Conservation (phyloP, 1,140 invertebrate genomes). For the Drosophila tropicalis region DNA sequence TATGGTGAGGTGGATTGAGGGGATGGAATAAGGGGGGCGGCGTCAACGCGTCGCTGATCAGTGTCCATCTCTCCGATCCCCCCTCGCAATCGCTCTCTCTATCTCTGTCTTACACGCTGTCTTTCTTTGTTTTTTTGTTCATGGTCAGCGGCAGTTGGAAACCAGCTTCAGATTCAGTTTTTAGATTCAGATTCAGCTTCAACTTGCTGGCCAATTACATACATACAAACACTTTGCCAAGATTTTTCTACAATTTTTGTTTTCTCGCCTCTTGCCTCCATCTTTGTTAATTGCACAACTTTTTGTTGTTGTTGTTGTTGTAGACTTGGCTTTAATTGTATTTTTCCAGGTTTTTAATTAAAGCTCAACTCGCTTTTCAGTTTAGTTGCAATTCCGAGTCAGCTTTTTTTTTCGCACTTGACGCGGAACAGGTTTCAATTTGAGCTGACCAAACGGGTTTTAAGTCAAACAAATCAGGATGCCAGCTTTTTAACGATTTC, state of each 20-base stretch:
- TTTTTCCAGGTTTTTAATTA: slow-evolving; percentile 81
- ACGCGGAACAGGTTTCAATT: slow-evolving; percentile 66
- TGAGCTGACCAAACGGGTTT: slow-evolving; percentile 71
- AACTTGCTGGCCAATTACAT: slow-evolving; percentile 58
- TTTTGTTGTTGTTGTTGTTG: slow-evolving; percentile 56
- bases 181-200: slow-evolving; percentile 5
- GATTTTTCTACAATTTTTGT: slow-evolving; percentile 71
- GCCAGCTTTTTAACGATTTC: slow-evolving; percentile 66
- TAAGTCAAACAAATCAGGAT: slow-evolving; percentile 64
- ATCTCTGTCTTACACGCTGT: neutral
- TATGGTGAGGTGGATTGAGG: slow-evolving; percentile 25
- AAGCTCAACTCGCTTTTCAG: slow-evolving; percentile 81
- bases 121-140: neutral
- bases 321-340: slow-evolving; percentile 70
- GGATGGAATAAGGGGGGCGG: slow-evolving; percentile 12
- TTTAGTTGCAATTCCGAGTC: slow-evolving; percentile 75
- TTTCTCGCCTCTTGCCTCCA: slow-evolving; percentile 35
- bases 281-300: slow-evolving; percentile 72
- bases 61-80: slow-evolving; percentile 17
- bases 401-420: slow-evolving; percentile 73
- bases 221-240: slow-evolving; percentile 62
- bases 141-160: slow-evolving; percentile 26
- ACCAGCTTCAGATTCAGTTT: slow-evolving; percentile 1
- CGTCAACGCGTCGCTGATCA: slow-evolving; percentile 46
- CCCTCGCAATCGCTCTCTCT: neutral